Conservation (phyloP, 1,140 invertebrate genomes). For the Drosophila sproati region DNA sequence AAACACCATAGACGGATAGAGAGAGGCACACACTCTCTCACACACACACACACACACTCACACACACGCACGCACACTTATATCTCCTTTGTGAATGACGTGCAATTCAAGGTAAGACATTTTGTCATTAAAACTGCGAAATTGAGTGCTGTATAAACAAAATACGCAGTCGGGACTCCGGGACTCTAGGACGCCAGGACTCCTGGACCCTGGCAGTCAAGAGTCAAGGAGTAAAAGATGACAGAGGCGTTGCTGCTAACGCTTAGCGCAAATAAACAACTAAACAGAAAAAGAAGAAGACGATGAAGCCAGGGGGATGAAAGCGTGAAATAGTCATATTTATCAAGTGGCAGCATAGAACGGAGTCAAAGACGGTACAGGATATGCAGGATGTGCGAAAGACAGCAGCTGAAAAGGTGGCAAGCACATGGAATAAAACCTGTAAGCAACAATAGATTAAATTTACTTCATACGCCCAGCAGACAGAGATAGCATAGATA, state of each 20-base stretch:
- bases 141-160: conserved; percentile 79
- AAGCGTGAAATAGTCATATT: conserved; percentile 74
- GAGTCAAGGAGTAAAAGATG: conserved; percentile 23
- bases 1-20: conserved; percentile 29
- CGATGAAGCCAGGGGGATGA: not conserved
- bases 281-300: not conserved
- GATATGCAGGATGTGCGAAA: conserved; percentile 26
- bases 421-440: conserved; percentile 27
- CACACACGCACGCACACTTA: conserved; percentile 49
- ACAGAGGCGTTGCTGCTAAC: conserved; percentile 64
- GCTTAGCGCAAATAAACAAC: conserved; percentile 72
- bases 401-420: conserved; percentile 16
- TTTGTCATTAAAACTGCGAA: conserved; percentile 81
- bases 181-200: not conserved
- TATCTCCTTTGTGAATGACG: conserved; percentile 43
- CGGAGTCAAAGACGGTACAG: conserved; percentile 53
- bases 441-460: conserved; percentile 63
- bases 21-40: conserved; percentile 35
- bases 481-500: not conserved
- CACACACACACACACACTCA: conserved; percentile 21
- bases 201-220: not conserved
- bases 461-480: conserved; percentile 32
- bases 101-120: conserved; percentile 79
- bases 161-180: conserved; percentile 34
- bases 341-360: conserved; percentile 65